phyloP scores from a whole-genome alignment of 2,888 invertebrate species.

The Hirtodrosophila trivittata region DNA sequence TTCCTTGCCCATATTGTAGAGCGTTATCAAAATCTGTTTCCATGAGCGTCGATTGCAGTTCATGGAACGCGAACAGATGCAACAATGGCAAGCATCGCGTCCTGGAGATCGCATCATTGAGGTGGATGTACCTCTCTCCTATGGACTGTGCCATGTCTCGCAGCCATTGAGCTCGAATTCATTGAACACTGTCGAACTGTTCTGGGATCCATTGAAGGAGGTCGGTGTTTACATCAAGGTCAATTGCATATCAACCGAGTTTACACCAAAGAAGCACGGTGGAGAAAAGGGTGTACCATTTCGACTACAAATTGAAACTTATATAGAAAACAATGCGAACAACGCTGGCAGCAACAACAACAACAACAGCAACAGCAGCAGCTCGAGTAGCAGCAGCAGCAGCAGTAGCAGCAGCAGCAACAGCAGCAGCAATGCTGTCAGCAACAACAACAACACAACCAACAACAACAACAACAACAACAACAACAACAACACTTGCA shows the following conservation, averaged over 20 bases:
- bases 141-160: conserved; percentile 93
- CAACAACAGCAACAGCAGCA: conserved; percentile 29
- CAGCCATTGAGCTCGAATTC: conserved; percentile 88
- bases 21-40: conserved; percentile 95
- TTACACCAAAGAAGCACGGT: conserved; percentile 98
- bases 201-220: conserved; percentile 98
- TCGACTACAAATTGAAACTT: conserved; percentile 96
- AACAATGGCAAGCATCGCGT: conserved; percentile 94
- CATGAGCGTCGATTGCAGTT: conserved; percentile 98
- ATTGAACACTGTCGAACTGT: conserved; percentile 93
- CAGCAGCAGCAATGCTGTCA: conserved; percentile 27
- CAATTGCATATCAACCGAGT: conserved; percentile 98
- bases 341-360: conserved; percentile 37
- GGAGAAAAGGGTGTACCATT: conserved; percentile 99
- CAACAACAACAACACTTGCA: conserved; percentile 5
- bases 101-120: conserved; percentile 97
- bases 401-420: conserved; percentile 5
- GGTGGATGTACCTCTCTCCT: conserved; percentile 96
- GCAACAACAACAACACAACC: conserved; percentile 43
- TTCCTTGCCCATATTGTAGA: conserved; percentile 83
- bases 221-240: conserved; percentile 97
- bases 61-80: conserved; percentile 96
- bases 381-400: conserved; percentile 13
- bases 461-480: conserved; percentile 18
- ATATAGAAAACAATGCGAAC: conserved; percentile 77